Percentiles rank a stretch among this genome's conserved stretches.
These are phyloP conservation scores for Etheostoma nigrum DNA, from an alignment of 2,797 vertebrate genomes.

Conservation along the genomic window DNA sequence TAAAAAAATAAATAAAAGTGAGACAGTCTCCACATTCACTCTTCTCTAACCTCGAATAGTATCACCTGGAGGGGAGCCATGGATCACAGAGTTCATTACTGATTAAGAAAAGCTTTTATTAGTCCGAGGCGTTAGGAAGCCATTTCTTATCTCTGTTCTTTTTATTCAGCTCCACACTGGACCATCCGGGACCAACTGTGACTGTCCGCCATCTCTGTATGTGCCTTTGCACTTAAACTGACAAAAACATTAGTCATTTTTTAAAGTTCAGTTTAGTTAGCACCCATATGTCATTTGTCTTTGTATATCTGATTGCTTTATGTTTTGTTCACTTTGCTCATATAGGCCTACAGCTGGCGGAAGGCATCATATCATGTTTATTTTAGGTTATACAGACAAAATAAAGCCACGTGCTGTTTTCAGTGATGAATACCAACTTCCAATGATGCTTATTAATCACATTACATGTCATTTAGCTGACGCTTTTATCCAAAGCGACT, in stretches of 20 bases:
- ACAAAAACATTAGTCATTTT: neutral
- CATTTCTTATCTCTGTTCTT: conserved; percentile 29
- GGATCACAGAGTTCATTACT: conserved; percentile 53
- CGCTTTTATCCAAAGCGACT: too few relatives aligned
- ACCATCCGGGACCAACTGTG: conserved; percentile 22
- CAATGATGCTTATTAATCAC: neutral
- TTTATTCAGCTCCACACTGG: conserved; percentile 21
- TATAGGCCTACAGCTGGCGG: too few relatives aligned
- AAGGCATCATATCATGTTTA: too few relatives aligned
- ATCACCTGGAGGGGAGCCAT: conserved; percentile 40
- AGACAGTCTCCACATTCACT: neutral
- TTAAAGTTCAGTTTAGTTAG: neutral
- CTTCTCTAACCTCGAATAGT: conserved; percentile 10
- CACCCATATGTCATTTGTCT: neutral
- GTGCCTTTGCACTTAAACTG: neutral
- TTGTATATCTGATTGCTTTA: neutral
- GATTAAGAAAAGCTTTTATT: conserved; percentile 61
- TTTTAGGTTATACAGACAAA: too few relatives aligned
- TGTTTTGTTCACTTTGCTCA: too few relatives aligned
- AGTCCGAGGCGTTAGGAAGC: conserved; percentile 26
- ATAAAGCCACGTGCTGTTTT: conserved; percentile 19
- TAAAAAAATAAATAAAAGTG: neutral
- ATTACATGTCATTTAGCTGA: too few relatives aligned
- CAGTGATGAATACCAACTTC: conserved; percentile 3
- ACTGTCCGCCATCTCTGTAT: neutral